Base-by-base conservation (phyloP, 2,888 invertebrate genomes). In the Chelonus formosanus region DNA sequence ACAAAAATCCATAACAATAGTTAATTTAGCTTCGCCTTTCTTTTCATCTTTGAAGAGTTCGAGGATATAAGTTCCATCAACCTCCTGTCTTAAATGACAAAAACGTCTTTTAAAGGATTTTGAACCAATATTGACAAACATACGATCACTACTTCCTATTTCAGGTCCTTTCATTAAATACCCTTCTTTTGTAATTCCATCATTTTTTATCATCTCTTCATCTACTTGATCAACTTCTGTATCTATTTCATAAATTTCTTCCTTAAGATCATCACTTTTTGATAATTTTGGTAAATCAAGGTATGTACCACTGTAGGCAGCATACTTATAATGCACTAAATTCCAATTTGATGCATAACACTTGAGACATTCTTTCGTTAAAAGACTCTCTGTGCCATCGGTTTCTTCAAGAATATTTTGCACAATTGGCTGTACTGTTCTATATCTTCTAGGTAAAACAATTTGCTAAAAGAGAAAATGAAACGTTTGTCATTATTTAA, bases 41-140 rank as follows among this genome's bases (percentile, higher is more conserved):
- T 93, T 92, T 70, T 96, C 96, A 85, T 97, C 97, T 86, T 97
- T 97, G 84, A 94, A 94, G 74, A 97, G 89, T 85, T 96, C 96
- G 61, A 97, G 87, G 78, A 95, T 93, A 78, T 95, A 96, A 0
- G 95, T 94, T 54, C 94, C 95, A 82, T 96, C 96, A 40, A 95
- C 92, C 85, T 96, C 95, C 83, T 93, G 92, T 70, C 95, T 89
- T 81, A 97, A 88, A 86, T 93, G 93, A 85, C 96, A 96, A 85
- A 93, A 97, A 71, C 92, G 87, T 82, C 95, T 89, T 85, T 97
- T 97, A 83, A 96, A 96, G 64, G 96, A 95, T 85, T 96, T 95
- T 32, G 96, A 95, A 71, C 93, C 94, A 76, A 96, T 92, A 83
- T 95, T 94, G 71, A 92, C 92, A 85, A 97, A 95, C 87, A 96